These are phyloP conservation scores for Rhynchonema sp. DNA, from an alignment of 2,888 invertebrate genomes.

Conservation along the genomic window DNA sequence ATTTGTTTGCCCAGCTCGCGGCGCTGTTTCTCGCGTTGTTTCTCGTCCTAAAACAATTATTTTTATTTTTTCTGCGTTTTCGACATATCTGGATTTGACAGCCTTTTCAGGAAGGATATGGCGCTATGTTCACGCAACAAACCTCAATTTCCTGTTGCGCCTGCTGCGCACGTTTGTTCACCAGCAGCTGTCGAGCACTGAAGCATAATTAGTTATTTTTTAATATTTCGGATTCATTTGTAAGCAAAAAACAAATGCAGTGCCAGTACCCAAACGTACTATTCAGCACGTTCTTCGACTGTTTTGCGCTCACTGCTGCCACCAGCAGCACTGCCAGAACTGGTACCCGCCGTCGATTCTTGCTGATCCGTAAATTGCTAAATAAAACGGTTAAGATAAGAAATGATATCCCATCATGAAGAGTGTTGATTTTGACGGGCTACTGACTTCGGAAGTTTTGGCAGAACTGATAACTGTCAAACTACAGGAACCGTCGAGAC, in stretches of 20 bases:
- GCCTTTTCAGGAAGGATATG: background rate
- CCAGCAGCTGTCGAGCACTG: background rate
- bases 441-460: too few species aligned
- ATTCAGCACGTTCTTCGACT: background rate
- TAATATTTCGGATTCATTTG: conserved; percentile 9
- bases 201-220: conserved; percentile 29
- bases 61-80: background rate
- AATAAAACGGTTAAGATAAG: too few species aligned
- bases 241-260: background rate
- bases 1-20: background rate
- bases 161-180: background rate
- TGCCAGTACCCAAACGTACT: too few species aligned
- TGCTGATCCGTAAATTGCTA: too few species aligned
- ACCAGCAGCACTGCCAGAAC: too few species aligned
- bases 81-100: background rate
- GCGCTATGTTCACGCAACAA: too few species aligned
- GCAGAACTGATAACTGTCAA: too few species aligned
- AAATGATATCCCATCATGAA: too few species aligned
- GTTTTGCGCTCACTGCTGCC: background rate
- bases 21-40: background rate
- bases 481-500: too few species aligned
- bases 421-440: too few species aligned
- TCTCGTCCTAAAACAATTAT: background rate
- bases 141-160: background rate
- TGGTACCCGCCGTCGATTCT: too few species aligned